These are phyloP conservation scores for Eumerus sabulonum DNA, from an alignment of 2,888 invertebrate species.

Conservation along the genomic window DNA sequence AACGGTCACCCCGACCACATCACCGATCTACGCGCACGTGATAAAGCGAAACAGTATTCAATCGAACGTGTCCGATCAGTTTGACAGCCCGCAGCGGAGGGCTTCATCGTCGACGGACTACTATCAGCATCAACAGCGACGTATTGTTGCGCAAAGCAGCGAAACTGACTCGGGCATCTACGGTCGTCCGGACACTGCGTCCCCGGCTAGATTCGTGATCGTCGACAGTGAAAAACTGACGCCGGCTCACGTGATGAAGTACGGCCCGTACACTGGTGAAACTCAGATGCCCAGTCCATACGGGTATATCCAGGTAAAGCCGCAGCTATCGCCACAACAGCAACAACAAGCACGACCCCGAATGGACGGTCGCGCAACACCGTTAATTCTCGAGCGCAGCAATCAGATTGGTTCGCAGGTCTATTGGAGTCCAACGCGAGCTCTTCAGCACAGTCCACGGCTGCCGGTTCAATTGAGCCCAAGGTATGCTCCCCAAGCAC, in stretches of 20 bases:
- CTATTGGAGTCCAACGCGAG: conserved; percentile 75
- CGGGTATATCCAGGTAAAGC: conserved; percentile 71
- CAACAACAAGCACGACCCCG: conserved; percentile 62
- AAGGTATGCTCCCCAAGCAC: conserved; percentile 70
- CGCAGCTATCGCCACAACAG: conserved; percentile 62
- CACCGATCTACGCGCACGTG: conserved; percentile 77
- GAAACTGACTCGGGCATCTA: conserved; percentile 71
- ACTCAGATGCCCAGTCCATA: conserved; percentile 71
- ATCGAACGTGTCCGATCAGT: conserved; percentile 76
- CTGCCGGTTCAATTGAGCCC: conserved; percentile 72
- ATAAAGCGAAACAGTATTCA: conserved; percentile 76
- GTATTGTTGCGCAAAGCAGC: conserved; percentile 68
- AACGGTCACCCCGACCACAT: conserved; percentile 65
- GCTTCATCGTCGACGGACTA: conserved; percentile 63
- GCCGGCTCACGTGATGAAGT: conserved; percentile 74
- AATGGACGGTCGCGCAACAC: conserved; percentile 75
- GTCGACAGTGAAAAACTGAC: conserved; percentile 75
- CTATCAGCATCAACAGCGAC: conserved; percentile 50
- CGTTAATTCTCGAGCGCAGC: conserved; percentile 75
- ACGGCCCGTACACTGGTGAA: conserved; percentile 70
- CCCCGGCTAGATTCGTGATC: conserved; percentile 74
- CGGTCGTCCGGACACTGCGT: conserved; percentile 69
- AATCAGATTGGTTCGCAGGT: conserved; percentile 75
- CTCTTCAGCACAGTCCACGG: conserved; percentile 72
- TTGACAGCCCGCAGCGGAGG: conserved; percentile 73